Evolutionary conservation across 2,888 invertebrate species (phyloP).

Genomic region (Nemapogon koenigi): DNA sequence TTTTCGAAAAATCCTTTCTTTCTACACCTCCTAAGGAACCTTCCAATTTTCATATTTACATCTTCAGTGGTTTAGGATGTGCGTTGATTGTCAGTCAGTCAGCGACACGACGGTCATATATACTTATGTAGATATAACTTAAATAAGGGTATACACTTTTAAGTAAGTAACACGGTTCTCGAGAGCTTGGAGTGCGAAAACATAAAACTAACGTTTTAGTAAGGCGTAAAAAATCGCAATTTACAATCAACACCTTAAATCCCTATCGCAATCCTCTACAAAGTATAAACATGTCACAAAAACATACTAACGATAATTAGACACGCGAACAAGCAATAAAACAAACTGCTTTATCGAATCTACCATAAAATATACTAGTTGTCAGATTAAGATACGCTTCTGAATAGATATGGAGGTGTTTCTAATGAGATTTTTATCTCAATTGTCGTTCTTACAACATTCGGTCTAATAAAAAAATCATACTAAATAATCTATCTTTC

Average conservation of each 20-base stretch:
- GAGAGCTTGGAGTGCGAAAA: not conserved
- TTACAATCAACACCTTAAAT: constrained; percentile 19
- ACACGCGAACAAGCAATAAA: constrained; percentile 43
- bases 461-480: too few relatives aligned
- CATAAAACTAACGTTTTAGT: not conserved
- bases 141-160: too few relatives aligned
- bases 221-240: constrained; percentile 1
- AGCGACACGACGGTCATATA: not conserved
- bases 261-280: not conserved
- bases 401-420: constrained; percentile 2
- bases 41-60: too few relatives aligned
- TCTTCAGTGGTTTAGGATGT: too few relatives aligned
- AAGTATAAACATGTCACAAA: constrained; percentile 11
- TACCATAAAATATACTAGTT: constrained; percentile 5
- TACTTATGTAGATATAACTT: not conserved
- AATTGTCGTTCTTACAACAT: constrained; percentile 1
- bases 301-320: constrained; percentile 24
- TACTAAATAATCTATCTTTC: too few relatives aligned
- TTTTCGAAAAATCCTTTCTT: too few relatives aligned
- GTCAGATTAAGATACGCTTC: constrained; percentile 6
- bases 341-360: constrained; percentile 23
- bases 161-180: too few relatives aligned
- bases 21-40: too few relatives aligned
- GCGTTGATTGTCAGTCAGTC: too few relatives aligned
- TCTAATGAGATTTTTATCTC: constrained; percentile 5